Conservation (phyloP, 2,797 vertebrate species). For the Chaunax sp. region DNA sequence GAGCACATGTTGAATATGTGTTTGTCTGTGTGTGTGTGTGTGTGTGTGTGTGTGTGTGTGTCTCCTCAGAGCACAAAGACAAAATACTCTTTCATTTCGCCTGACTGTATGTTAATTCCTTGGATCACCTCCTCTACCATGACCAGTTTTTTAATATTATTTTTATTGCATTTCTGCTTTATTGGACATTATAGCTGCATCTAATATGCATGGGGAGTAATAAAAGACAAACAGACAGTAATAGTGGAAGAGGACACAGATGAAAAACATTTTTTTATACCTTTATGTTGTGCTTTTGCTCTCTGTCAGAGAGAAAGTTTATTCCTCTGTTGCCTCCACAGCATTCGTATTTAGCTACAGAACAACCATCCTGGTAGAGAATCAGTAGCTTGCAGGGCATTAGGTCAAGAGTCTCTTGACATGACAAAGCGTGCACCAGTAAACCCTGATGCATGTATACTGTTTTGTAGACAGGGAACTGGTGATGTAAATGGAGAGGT, state of each 20-base stretch:
- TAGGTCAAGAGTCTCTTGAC: constrained; percentile 8
- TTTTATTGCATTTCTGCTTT: constrained; percentile 59
- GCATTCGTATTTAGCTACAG: background rate
- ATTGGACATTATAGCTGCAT: constrained; percentile 46
- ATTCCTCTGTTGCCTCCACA: background rate
- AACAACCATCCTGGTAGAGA: background rate
- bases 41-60: no score
- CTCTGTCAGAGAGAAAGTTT: background rate
- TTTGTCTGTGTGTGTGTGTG: background rate
- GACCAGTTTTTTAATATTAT: constrained; percentile 52
- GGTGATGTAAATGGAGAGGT: no score
- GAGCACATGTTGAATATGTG: no score
- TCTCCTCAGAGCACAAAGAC: no score
- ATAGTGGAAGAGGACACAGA: background rate
- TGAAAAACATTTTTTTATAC: background rate
- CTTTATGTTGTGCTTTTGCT: background rate
- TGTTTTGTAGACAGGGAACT: background rate
- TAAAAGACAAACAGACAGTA: constrained; percentile 32
- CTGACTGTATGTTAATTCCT: background rate
- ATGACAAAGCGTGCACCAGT: constrained; percentile 14
- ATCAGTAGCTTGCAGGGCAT: background rate
- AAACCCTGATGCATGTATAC: no score
- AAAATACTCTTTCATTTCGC: no score
- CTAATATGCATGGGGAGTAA: constrained; percentile 37
- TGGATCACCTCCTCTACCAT: constrained; percentile 17